Conservation (phyloP, 2,797 vertebrate species). For the Gallinago solitaria region DNA sequence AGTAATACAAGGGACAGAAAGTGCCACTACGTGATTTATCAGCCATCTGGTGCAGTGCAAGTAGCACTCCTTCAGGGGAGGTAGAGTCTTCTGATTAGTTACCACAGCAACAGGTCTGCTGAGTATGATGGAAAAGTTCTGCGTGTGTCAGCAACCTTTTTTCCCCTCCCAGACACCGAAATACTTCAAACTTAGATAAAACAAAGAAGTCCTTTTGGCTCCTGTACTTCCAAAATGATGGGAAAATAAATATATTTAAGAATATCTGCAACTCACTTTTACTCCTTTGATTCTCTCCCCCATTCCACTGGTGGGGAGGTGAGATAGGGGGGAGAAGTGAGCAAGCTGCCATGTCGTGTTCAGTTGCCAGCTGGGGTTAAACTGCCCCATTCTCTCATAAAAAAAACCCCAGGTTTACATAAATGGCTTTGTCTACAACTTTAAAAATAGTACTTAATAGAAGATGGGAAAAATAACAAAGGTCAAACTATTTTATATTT, state of each 20-base stretch:
- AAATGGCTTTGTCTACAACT: background rate
- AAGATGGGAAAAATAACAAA: background rate
- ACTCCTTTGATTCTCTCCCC: background rate
- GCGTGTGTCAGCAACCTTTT: constrained; percentile 4
- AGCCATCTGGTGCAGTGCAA: constrained; percentile 42
- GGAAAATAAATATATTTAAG: background rate
- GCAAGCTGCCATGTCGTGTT: background rate
- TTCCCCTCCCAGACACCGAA: background rate
- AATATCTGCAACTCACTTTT: background rate
- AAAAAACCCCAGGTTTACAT: background rate
- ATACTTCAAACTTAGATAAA: background rate
- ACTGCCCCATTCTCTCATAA: background rate
- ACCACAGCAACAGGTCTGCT: constrained; percentile 70
- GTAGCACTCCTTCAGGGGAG: background rate
- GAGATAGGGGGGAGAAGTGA: background rate
- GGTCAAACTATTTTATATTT: background rate
- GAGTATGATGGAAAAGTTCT: background rate
- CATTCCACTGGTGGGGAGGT: background rate
- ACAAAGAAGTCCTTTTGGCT: background rate
- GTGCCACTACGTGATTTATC: background rate
- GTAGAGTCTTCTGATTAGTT: constrained; percentile 44
- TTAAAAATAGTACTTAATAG: background rate
- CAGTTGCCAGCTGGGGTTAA: background rate
- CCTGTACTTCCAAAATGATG: background rate
- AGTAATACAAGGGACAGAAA: background rate